Evolutionary conservation across 2,888 invertebrate species (phyloP).

Genomic region (Athrips mouffetella): DNA sequence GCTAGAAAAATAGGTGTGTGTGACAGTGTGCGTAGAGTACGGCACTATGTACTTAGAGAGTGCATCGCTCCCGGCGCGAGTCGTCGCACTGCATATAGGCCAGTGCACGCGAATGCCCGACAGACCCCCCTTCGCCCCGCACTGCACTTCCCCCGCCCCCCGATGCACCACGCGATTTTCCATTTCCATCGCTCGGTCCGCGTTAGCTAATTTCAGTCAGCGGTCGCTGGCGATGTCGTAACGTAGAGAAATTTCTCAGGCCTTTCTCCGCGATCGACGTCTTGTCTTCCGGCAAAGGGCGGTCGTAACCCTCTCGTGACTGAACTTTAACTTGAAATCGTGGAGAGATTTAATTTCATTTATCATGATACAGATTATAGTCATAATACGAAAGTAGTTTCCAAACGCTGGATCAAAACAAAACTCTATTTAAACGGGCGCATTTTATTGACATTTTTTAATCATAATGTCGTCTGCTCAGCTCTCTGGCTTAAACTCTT

Average conservation of each 20-base stretch:
- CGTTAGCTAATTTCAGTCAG: constrained; percentile 63
- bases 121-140: constrained; percentile 26
- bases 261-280: constrained; percentile 55
- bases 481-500: not conserved
- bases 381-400: constrained; percentile 3
- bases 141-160: constrained; percentile 26
- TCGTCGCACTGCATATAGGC: constrained; percentile 79
- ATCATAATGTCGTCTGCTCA: not conserved
- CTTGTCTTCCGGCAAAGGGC: constrained; percentile 57
- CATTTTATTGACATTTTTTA: not conserved
- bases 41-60: constrained; percentile 68
- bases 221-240: constrained; percentile 55
- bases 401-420: no score
- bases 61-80: constrained; percentile 77
- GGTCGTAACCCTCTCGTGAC: constrained; percentile 38
- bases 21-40: constrained; percentile 68
- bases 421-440: not conserved
- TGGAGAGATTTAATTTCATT: constrained; percentile 8
- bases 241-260: constrained; percentile 58
- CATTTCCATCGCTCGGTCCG: constrained; percentile 62
- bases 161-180: constrained; percentile 69
- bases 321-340: constrained; percentile 33
- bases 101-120: constrained; percentile 76
- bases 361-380: constrained; percentile 13
- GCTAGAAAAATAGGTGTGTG: constrained; percentile 65